phyloP scores from a whole-genome alignment of 2,797 vertebrate species.

The Antennarius maculatus region DNA sequence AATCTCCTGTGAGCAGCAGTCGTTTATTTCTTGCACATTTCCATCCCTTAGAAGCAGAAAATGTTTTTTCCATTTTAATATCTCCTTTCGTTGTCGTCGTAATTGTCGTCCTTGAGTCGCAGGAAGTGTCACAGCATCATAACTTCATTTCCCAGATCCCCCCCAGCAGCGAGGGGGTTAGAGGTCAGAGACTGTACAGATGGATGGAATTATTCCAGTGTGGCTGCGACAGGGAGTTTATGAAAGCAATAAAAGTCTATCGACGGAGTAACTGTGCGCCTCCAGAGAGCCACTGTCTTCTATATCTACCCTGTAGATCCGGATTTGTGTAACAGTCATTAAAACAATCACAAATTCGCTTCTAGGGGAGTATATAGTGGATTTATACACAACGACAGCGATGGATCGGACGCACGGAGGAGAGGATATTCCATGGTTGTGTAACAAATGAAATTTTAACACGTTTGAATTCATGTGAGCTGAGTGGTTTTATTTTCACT shows the following conservation, averaged over 20 bases:
- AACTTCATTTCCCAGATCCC: slow-evolving; percentile 29
- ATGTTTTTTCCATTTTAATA: background rate
- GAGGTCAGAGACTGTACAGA: slow-evolving; percentile 42
- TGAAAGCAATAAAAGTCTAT: slow-evolving; percentile 49
- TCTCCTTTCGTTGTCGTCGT: background rate
- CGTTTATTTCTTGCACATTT: background rate
- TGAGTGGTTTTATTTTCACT: background rate
- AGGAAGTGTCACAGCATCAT: slow-evolving; percentile 27
- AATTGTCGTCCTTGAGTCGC: slow-evolving; percentile 1
- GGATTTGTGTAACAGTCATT: slow-evolving; percentile 98
- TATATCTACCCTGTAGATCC: slow-evolving; percentile 99
- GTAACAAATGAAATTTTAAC: background rate
- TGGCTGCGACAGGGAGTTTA: slow-evolving; percentile 41
- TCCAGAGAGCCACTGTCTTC: slow-evolving; percentile 93
- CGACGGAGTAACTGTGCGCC: slow-evolving; percentile 18
- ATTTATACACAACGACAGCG: slow-evolving; percentile 91
- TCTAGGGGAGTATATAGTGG: slow-evolving; percentile 99
- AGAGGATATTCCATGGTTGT: slow-evolving; percentile 26
- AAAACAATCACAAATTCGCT: slow-evolving; percentile 97
- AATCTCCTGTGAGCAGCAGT: background rate
- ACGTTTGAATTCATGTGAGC: background rate
- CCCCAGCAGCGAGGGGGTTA: slow-evolving; percentile 36
- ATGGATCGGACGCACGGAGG: slow-evolving; percentile 51
- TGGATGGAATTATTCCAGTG: slow-evolving; percentile 39
- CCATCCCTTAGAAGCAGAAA: background rate